These are phyloP conservation scores for Megamerina dolium DNA, from an alignment of 2,888 invertebrate genomes.

Conservation along the genomic window DNA sequence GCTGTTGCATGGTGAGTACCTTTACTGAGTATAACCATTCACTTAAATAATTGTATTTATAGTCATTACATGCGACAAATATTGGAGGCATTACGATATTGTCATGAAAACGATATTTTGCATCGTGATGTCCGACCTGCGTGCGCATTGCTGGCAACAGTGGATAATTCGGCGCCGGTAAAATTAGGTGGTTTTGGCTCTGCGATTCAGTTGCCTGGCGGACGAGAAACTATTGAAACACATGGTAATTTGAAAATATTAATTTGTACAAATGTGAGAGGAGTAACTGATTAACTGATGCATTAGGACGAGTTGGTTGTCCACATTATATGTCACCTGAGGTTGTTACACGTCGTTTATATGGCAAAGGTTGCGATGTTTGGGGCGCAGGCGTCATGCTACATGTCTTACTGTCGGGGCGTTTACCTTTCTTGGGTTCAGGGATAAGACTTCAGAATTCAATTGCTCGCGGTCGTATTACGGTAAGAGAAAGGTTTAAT, in stretches of 20 bases:
- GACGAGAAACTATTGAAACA: constrained; percentile 60
- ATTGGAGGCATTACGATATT: constrained; percentile 92
- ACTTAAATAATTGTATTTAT: neutral
- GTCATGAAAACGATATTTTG: constrained; percentile 96
- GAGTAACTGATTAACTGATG: too few species aligned
- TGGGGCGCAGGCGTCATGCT: constrained; percentile 96
- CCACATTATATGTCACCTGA: constrained; percentile 99
- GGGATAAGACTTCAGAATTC: constrained; percentile 88
- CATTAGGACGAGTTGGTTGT: constrained; percentile 84
- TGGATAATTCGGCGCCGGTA: constrained; percentile 97
- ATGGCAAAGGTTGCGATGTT: constrained; percentile 92
- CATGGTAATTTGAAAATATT: constrained; percentile 48
- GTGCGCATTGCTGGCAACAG: constrained; percentile 89
- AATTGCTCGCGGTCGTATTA: constrained; percentile 77
- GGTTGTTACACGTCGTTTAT: constrained; percentile 83
- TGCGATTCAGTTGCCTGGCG: constrained; percentile 84
- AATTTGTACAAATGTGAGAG: too few species aligned
- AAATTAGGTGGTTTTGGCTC: constrained; percentile 97
- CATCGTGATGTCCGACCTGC: constrained; percentile 97
- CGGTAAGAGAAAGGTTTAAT: constrained; percentile 54
- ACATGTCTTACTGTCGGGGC: constrained; percentile 88
- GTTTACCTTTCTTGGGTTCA: constrained; percentile 91
- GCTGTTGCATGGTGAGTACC: constrained; percentile 88
- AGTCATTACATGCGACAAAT: constrained; percentile 99
- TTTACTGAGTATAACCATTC: neutral